phyloP scores from a whole-genome alignment of 2,797 vertebrate species.

The Crax fasciolata region DNA sequence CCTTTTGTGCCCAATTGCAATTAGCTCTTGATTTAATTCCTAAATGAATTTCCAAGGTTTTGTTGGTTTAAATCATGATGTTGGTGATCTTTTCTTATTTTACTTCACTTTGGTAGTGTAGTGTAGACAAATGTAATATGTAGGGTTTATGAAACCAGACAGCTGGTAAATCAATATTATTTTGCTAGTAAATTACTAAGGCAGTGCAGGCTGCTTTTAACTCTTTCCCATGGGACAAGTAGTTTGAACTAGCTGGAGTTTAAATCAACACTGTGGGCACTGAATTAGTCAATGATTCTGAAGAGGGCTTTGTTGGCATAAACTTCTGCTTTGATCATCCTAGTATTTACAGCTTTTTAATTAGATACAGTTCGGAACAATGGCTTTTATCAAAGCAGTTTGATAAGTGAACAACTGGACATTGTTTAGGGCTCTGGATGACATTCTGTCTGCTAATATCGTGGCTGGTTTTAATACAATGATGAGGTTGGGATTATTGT shows the following conservation, averaged over 20 bases:
- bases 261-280: conserved; percentile 74
- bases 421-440: conserved; percentile 67
- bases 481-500: conserved; percentile 52
- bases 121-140: conserved; percentile 62
- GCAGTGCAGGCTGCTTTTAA: conserved; percentile 74
- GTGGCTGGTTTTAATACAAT: conserved; percentile 55
- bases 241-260: conserved; percentile 76
- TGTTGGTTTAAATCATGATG: conserved; percentile 43
- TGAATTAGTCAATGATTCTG: conserved; percentile 69
- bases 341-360: conserved; percentile 72
- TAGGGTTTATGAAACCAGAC: conserved; percentile 77
- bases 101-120: conserved; percentile 22
- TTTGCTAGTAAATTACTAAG: conserved; percentile 78
- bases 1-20: conserved; percentile 21
- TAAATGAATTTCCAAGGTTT: conserved; percentile 46
- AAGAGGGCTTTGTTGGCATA: conserved; percentile 74
- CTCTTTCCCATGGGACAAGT: conserved; percentile 79
- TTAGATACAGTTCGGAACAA: conserved; percentile 73
- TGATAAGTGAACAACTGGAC: conserved; percentile 60
- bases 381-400: conserved; percentile 67
- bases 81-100: conserved; percentile 50
- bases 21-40: conserved; percentile 60
- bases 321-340: conserved; percentile 75
- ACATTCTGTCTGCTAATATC: conserved; percentile 56
- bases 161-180: conserved; percentile 80